phyloP scores from a whole-genome alignment of 2,113 vertebrate species.

The Microtus montanus region DNA sequence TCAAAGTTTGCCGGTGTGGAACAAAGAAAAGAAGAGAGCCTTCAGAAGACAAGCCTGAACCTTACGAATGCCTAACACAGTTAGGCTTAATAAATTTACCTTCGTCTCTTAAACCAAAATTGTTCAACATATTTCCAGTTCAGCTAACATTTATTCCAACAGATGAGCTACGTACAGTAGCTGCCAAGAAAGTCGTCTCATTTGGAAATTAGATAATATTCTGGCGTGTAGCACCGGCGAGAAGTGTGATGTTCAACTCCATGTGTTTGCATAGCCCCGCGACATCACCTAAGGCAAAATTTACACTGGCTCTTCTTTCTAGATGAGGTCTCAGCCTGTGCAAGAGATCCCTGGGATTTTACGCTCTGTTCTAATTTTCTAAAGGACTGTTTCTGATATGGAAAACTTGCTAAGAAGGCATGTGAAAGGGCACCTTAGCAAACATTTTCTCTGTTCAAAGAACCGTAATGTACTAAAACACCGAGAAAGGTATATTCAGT shows the following conservation, averaged over 20 bases:
- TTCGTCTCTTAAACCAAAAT: background rate
- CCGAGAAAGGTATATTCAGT: background rate
- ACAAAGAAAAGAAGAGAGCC: background rate
- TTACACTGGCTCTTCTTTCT: background rate
- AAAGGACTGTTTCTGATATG: constrained; percentile 32
- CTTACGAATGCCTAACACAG: background rate
- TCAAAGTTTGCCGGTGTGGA: background rate
- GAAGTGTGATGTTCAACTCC: background rate
- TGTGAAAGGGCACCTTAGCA: no score
- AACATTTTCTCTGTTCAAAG: background rate
- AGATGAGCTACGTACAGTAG: background rate
- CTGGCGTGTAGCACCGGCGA: background rate
- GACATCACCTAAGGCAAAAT: constrained; percentile 1
- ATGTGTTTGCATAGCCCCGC: background rate
- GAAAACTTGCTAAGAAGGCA: constrained; percentile 15
- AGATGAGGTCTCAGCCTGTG: background rate
- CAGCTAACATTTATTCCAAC: constrained; percentile 32
- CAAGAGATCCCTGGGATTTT: background rate
- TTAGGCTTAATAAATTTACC: background rate
- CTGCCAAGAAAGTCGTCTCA: background rate
- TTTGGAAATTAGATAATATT: constrained; percentile 29
- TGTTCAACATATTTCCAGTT: background rate
- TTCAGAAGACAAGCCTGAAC: background rate
- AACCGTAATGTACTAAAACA: background rate
- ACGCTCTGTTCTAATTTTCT: background rate